Evolutionary conservation across 2,888 invertebrate species (phyloP).

Genomic region (Metalampra italica): DNA sequence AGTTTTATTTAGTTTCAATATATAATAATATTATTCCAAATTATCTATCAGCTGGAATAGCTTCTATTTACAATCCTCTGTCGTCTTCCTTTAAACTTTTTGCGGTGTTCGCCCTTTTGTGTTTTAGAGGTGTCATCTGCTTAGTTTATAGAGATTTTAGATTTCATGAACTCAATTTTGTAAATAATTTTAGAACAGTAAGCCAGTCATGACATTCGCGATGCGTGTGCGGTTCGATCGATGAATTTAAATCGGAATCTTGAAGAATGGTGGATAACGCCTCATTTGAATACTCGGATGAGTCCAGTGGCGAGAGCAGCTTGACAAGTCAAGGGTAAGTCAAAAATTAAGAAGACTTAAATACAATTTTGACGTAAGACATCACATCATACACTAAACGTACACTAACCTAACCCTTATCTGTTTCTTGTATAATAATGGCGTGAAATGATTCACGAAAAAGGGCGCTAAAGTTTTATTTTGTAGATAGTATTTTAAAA

Average conservation of each 20-base stretch:
- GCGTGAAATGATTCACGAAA: too few relatives aligned
- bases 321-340: constrained; percentile 47
- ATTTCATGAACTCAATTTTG: neutral
- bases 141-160: too few relatives aligned
- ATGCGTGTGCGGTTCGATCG: neutral
- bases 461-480: too few relatives aligned
- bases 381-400: too few relatives aligned
- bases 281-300: constrained; percentile 66
- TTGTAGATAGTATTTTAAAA: too few relatives aligned
- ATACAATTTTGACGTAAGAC: too few relatives aligned
- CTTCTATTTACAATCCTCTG: neutral
- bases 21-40: neutral
- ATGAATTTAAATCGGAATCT: neutral
- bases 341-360: constrained; percentile 9
- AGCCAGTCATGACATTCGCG: neutral
- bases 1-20: neutral
- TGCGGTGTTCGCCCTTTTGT: neutral
- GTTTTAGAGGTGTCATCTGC: neutral
- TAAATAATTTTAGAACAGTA: neutral
- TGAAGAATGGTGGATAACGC: constrained; percentile 63
- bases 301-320: constrained; percentile 54
- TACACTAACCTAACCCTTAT: too few relatives aligned
- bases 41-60: neutral
- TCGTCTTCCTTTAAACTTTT: neutral
- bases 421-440: too few relatives aligned